A percentile compares a stretch with the other conserved stretches of the same genome.
Conservation (phyloP, 2,888 invertebrate species). For the Lasioglossum leucozonium region DNA sequence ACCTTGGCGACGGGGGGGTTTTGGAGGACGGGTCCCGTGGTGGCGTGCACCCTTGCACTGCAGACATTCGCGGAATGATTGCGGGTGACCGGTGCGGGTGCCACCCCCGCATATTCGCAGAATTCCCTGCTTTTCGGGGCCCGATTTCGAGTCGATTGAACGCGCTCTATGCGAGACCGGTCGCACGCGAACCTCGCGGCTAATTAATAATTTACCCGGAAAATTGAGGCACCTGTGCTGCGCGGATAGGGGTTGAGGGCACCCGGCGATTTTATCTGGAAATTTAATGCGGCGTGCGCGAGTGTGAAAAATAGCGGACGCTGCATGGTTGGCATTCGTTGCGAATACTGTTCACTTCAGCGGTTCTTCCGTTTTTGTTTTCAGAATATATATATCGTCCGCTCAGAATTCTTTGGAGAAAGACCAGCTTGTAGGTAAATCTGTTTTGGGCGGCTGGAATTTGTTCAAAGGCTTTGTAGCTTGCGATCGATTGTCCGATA, state of each 20-base stretch:
- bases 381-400: no score
- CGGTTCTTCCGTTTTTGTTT: not conserved
- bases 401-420: not conserved
- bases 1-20: not conserved
- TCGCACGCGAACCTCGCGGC: conserved; percentile 23
- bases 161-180: conserved; percentile 21
- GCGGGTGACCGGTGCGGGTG: not conserved
- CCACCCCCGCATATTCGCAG: not conserved
- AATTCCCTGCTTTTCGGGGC: not conserved
- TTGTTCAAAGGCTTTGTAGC: not conserved
- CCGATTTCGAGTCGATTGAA: not conserved
- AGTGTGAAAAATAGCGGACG: not conserved
- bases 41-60: not conserved
- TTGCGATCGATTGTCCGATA: not conserved
- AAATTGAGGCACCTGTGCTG: conserved; percentile 20
- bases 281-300: not conserved
- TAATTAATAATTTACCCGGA: conserved; percentile 49
- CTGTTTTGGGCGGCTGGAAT: not conserved
- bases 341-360: not conserved
- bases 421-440: not conserved
- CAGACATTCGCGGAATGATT: not conserved
- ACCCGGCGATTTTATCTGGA: not conserved
- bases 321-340: not conserved
- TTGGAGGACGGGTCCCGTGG: not conserved
- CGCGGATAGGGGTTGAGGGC: not conserved